phyloP scores from a whole-genome alignment of 2,797 vertebrate species.

The Todus mexicanus region DNA sequence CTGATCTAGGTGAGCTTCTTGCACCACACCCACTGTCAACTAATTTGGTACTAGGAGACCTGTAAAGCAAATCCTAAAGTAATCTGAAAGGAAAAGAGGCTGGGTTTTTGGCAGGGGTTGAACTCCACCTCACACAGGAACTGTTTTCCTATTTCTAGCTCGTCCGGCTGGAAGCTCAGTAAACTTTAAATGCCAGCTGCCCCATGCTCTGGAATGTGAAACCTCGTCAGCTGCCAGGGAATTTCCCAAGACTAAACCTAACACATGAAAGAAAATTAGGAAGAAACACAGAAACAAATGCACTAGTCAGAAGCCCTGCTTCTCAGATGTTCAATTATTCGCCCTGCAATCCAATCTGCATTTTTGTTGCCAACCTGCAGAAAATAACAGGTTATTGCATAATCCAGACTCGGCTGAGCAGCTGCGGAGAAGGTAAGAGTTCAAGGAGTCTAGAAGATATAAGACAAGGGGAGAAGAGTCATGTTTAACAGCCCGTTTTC shows the following conservation, averaged over 20 bases:
- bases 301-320: background rate
- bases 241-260: background rate
- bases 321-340: background rate
- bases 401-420: background rate
- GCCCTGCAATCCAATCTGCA: background rate
- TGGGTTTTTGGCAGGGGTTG: background rate
- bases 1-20: background rate
- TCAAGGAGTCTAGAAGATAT: background rate
- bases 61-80: background rate
- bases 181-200: constrained; percentile 26
- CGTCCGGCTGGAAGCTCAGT: background rate
- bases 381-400: background rate
- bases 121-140: background rate
- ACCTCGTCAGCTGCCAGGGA: background rate
- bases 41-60: background rate
- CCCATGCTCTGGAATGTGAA: background rate
- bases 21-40: background rate
- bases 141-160: constrained; percentile 24
- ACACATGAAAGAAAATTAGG: background rate
- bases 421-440: background rate
- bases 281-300: background rate
- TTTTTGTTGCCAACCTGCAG: background rate
- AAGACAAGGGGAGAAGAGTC: background rate
- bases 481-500: background rate
- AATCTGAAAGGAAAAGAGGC: background rate